phyloP scores from a whole-genome alignment of 2,113 vertebrate genomes.

The Heliornis fulica region DNA sequence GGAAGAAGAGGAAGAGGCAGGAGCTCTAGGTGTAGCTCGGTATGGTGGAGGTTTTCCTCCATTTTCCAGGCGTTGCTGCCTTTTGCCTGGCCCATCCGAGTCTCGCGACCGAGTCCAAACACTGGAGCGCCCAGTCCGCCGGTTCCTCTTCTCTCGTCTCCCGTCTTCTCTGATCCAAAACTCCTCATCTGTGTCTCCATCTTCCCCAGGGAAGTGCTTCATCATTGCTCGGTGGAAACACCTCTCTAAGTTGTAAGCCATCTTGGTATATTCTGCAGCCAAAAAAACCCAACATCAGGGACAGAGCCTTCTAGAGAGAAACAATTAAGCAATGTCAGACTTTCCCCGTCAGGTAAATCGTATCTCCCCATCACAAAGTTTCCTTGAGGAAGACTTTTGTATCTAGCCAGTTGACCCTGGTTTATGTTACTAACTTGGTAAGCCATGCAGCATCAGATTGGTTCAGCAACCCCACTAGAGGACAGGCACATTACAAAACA shows the following conservation, averaged over 20 bases:
- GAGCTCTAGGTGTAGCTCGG: constrained; percentile 63
- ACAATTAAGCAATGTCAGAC: background rate
- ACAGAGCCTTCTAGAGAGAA: background rate
- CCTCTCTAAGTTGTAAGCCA: constrained; percentile 93
- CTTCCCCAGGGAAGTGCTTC: constrained; percentile 96
- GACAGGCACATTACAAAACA: constrained; percentile 27
- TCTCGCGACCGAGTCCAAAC: constrained; percentile 81
- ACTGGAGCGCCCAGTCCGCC: constrained; percentile 64
- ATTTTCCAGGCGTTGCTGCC: constrained; percentile 79
- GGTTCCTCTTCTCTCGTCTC: constrained; percentile 85
- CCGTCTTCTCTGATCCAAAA: constrained; percentile 89
- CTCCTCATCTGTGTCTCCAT: constrained; percentile 96
- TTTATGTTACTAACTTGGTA: background rate
- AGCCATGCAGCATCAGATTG: background rate
- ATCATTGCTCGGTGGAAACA: constrained; percentile 92
- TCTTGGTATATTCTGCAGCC: constrained; percentile 90
- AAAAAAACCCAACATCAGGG: background rate
- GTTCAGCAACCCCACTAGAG: background rate
- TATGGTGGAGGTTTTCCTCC: constrained; percentile 72
- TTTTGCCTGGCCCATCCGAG: constrained; percentile 73
- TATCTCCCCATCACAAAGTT: background rate
- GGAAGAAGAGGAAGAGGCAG: constrained; percentile 43
- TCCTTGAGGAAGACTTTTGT: background rate
- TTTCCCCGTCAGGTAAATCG: background rate
- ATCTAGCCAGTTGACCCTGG: background rate